A percentile compares a stretch with the other conserved stretches of the same genome.
phyloP scores from a whole-genome alignment of 2,797 vertebrate species.

The Sciurus carolinensis region DNA sequence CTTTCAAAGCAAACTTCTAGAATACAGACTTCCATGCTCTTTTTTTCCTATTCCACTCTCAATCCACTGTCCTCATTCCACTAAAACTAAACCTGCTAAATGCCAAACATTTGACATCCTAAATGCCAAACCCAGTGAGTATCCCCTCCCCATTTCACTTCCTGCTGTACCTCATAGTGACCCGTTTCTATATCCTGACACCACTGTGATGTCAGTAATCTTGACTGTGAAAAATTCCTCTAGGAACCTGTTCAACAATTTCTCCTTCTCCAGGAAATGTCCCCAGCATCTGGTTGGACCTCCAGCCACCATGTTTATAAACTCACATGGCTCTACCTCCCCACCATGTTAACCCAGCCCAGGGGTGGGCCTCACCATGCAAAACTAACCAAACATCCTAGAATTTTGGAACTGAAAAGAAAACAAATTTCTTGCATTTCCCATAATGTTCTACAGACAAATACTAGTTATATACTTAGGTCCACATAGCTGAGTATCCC shows the following conservation, averaged over 20 bases:
- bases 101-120: not conserved
- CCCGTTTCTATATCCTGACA: not conserved
- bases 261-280: conserved; percentile 10
- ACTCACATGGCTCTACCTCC: not conserved
- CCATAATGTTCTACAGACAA: conserved; percentile 14
- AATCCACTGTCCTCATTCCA: not conserved
- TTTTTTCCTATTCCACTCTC: not conserved
- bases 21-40: not conserved
- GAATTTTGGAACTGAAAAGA: conserved; percentile 6
- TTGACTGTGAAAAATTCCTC: not conserved
- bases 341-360: no score
- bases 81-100: conserved; percentile 10
- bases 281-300: not conserved
- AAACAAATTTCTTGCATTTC: not conserved
- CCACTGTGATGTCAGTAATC: not conserved
- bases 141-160: not conserved
- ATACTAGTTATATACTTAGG: not conserved
- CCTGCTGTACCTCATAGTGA: not conserved
- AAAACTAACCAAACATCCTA: not conserved
- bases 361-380: not conserved
- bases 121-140: not conserved
- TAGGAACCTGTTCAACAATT: not conserved
- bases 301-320: not conserved
- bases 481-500: not conserved
- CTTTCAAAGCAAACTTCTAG: not conserved